Evolutionary conservation across 1,140 invertebrate species (phyloP), one percentile per base, ranked within the genome.

Genomic region (Oreohelix idahoensis): DNA sequence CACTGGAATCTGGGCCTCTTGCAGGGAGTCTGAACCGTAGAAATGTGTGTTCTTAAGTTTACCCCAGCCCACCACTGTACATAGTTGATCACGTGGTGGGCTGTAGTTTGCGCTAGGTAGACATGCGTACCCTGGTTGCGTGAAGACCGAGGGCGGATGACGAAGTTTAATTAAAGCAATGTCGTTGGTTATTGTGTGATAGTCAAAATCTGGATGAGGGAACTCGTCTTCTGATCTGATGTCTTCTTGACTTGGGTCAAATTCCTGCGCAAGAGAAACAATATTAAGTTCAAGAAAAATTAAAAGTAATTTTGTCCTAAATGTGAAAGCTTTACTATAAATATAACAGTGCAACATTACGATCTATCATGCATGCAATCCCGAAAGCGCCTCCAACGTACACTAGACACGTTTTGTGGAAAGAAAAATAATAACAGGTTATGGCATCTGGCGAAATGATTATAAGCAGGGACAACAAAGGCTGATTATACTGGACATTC

Each of bases 1-100:
- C 76, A 99, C 96, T 0, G 98, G 98, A 84, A 99, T 95, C 91
- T 97, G 95, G 0, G 97, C 97, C 92, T 97, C 95, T 83, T 96
- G 95, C 15, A 97, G 93, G 26, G 95, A 93, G 84, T 95, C 94
- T 0, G 96, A 96, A 0, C 96, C 96, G 87, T 94, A 95, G 8
- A 95, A 90, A 85, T 96, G 95, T 1, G 94, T 94, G 83, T 95
- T 95, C 74, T 94, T 94, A 45, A 94, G 92, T 91, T 97, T 97
- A 2, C 96, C 96, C 95, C 95, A 95, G 35, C 95, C 95, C 20
- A 95, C 93, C 38, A 94, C 94, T 81, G 93, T 92, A 89, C 94
- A 95, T 95, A 90, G 81, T 0, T 88, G 87, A 69, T 84, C 83
- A 20, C 58, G 29, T n/a, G 86, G 77, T 5, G 86, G 85, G 36